Percentiles rank a stretch among this genome's conserved stretches.
Evolutionary conservation across 1,140 invertebrate genomes (phyloP).

Genomic region (Drosophila bifasciata): DNA sequence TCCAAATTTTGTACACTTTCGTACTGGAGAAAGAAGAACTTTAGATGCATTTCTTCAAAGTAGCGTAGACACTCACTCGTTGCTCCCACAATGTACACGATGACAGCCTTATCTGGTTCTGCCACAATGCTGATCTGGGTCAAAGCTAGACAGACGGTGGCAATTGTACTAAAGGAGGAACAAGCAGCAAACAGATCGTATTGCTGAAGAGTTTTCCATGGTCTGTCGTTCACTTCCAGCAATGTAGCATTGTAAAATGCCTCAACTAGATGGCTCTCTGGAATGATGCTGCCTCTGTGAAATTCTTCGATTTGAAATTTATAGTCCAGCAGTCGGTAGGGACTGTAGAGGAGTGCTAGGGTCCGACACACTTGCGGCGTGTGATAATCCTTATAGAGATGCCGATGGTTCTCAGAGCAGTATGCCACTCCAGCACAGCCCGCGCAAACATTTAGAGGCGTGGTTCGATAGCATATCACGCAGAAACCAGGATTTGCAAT

Average conservation of each 20-base stretch:
- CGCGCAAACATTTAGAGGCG: constrained; percentile 12
- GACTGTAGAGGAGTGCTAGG: constrained; percentile 43
- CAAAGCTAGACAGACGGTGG: constrained; percentile 46
- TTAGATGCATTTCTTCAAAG: constrained; percentile 58
- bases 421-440: constrained; percentile 53
- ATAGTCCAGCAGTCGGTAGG: constrained; percentile 23
- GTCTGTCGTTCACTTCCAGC: constrained; percentile 14
- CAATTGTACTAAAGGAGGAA: constrained; percentile 65
- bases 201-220: constrained; percentile 19
- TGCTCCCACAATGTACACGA: constrained; percentile 57
- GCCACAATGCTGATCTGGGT: constrained; percentile 10
- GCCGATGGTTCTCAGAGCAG: constrained; percentile 44
- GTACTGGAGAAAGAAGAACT: constrained; percentile 60
- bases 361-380: constrained; percentile 39
- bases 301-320: constrained; percentile 17
- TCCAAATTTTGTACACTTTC: constrained; percentile 36
- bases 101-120: neutral
- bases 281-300: neutral
- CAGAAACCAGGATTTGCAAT: constrained; percentile 55
- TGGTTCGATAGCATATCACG: constrained; percentile 43
- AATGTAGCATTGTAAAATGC: constrained; percentile 29
- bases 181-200: constrained; percentile 47
- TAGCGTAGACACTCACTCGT: constrained; percentile 39
- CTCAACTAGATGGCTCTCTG: constrained; percentile 29
- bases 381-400: constrained; percentile 18